Evolutionary conservation across 2,888 invertebrate species (phyloP).

Genomic region (Encarsia formosa): DNA sequence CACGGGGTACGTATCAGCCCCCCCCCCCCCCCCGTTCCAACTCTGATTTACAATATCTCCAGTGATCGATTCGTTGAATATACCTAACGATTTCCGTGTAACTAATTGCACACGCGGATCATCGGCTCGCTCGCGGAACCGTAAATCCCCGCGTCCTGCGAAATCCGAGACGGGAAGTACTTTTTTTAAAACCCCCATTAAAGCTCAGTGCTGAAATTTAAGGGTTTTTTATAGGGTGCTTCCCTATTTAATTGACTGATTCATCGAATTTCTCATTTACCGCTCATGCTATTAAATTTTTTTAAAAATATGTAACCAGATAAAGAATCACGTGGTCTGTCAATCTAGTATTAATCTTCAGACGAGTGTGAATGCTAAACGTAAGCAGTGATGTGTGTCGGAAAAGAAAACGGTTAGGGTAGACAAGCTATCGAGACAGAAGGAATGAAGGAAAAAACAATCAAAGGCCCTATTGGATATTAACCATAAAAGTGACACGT

Average conservation of each 20-base stretch:
- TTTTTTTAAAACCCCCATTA: not conserved
- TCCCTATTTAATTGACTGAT: too few species aligned
- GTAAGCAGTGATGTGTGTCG: not conserved
- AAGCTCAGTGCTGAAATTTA: not conserved
- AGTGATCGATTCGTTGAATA: conserved; percentile 22
- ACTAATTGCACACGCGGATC: conserved; percentile 18
- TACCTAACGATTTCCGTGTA: conserved; percentile 4
- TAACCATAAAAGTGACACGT: conserved; percentile 26
- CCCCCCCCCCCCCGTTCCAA: too few species aligned
- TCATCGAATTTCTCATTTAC: too few species aligned
- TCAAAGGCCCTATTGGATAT: conserved; percentile 21
- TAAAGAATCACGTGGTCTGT: too few species aligned
- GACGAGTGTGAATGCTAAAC: not conserved
- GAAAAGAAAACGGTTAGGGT: conserved; percentile 1
- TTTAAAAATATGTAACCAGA: too few species aligned
- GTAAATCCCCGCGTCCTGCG: not conserved
- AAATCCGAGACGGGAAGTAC: conserved; percentile 7
- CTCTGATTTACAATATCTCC: conserved; percentile 23
- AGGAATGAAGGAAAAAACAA: conserved; percentile 19
- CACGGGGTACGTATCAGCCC: too few species aligned
- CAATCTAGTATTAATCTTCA: too few species aligned
- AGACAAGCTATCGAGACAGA: conserved; percentile 13
- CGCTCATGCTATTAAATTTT: too few species aligned
- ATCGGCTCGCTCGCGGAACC: conserved; percentile 8
- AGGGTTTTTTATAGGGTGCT: too few species aligned